Conservation (phyloP, 2,113 vertebrate genomes). For the Hucho hucho region DNA sequence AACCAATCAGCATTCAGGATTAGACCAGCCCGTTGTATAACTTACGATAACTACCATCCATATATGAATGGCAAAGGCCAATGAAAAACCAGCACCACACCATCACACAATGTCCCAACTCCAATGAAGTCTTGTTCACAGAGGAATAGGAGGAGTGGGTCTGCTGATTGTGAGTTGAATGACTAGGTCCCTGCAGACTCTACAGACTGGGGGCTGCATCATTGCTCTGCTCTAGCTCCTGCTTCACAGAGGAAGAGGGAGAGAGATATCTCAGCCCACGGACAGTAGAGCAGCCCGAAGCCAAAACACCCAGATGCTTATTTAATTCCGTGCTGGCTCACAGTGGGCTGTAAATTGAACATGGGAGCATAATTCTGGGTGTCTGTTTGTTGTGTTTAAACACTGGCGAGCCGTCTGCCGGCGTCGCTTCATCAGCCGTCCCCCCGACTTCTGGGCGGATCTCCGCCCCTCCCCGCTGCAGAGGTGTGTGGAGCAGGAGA, state of each 20-base stretch:
- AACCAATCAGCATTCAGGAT: no score
- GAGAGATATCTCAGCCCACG: slow-evolving; percentile 34
- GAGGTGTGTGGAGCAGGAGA: background rate
- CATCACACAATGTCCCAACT: no score
- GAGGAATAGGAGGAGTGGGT: no score
- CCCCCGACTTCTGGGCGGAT: slow-evolving; percentile 17
- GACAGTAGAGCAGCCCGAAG: slow-evolving; percentile 26
- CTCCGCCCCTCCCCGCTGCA: background rate
- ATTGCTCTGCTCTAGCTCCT: background rate
- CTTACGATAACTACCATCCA: background rate
- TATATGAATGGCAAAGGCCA: no score
- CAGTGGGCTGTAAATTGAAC: slow-evolving; percentile 59
- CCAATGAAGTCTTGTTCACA: no score
- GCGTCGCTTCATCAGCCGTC: slow-evolving; percentile 18
- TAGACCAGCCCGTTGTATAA: background rate
- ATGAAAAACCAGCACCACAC: no score
- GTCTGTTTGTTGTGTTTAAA: slow-evolving; percentile 62
- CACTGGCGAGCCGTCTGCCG: slow-evolving; percentile 55
- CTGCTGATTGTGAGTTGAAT: background rate
- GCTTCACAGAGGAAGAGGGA: background rate
- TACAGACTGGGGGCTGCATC: background rate
- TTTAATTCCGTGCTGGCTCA: slow-evolving; percentile 64
- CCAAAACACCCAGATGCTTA: slow-evolving; percentile 71
- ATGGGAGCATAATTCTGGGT: slow-evolving; percentile 58
- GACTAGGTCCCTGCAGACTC: background rate